Evolutionary conservation across 1,140 invertebrate species (phyloP).

Genomic region (Caenorhabditis inopinata): DNA sequence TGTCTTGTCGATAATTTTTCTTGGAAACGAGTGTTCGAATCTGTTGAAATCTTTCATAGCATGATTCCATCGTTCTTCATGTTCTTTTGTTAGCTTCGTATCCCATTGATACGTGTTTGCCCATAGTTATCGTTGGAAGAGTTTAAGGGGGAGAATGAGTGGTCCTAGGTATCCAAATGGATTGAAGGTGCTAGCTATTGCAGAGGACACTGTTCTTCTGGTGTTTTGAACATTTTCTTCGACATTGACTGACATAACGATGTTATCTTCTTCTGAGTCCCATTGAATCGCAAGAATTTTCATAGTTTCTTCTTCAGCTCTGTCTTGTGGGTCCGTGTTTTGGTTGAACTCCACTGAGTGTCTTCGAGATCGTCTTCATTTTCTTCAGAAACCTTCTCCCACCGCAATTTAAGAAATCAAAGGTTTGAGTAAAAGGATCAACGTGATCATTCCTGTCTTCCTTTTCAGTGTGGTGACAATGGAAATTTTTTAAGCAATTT

Average conservation of each 20-base stretch:
- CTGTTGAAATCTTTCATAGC: background rate
- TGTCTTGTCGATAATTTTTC: background rate
- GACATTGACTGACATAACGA: background rate
- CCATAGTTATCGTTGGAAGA: conserved; percentile 39
- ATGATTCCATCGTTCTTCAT: conserved; percentile 26
- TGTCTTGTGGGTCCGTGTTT: too few species aligned
- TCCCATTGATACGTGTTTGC: conserved; percentile 35
- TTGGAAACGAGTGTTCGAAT: background rate
- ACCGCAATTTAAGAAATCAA: too few species aligned
- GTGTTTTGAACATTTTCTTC: background rate
- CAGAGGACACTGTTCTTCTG: background rate
- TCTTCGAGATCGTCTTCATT: too few species aligned
- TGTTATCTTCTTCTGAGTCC: background rate
- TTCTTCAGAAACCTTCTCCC: too few species aligned
- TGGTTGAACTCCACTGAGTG: too few species aligned
- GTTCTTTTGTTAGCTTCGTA: background rate
- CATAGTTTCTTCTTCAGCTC: too few species aligned
- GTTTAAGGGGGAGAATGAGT: conserved; percentile 3
- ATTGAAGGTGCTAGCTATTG: background rate
- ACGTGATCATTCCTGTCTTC: too few species aligned
- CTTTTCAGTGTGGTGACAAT: too few species aligned
- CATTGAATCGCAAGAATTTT: conserved; percentile 43
- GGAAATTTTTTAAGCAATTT: too few species aligned
- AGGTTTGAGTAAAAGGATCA: too few species aligned
- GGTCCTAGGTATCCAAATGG: conserved; percentile 37